Evolutionary conservation across 1,140 invertebrate genomes (phyloP).

Genomic region (Saccostrea cuccullata): DNA sequence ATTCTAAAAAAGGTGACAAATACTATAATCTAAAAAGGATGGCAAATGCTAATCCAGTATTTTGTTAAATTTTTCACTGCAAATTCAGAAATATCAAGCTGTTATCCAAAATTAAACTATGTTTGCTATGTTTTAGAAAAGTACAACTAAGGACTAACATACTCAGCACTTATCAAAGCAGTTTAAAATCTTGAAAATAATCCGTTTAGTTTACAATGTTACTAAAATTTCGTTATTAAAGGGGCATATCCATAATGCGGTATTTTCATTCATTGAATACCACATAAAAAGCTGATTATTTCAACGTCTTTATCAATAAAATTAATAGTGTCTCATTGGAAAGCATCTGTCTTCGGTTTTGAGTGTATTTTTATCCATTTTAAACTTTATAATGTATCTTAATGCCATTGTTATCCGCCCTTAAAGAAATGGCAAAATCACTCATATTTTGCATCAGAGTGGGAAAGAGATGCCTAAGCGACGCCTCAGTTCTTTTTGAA

Average conservation of each 20-base stretch:
- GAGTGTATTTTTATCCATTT: conserved; percentile 50
- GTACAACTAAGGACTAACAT: too few relatives aligned
- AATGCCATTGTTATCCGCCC: conserved; percentile 28
- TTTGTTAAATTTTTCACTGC: too few relatives aligned
- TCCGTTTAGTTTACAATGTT: too few relatives aligned
- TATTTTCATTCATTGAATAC: neutral
- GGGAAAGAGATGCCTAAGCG: conserved; percentile 35
- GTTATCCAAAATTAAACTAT: too few relatives aligned
- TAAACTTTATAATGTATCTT: conserved; percentile 49
- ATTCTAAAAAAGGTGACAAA: too few relatives aligned
- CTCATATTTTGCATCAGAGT: conserved; percentile 39
- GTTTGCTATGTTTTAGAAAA: too few relatives aligned
- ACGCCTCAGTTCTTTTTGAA: conserved; percentile 47
- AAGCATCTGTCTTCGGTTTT: conserved; percentile 16
- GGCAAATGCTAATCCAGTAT: too few relatives aligned
- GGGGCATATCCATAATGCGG: neutral
- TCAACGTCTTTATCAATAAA: neutral
- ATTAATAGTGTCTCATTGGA: neutral
- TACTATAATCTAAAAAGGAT: too few relatives aligned
- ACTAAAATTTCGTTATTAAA: neutral
- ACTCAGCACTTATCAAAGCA: too few relatives aligned
- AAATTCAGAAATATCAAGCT: too few relatives aligned
- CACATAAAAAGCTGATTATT: neutral
- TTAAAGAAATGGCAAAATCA: conserved; percentile 42
- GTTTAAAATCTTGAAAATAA: too few relatives aligned